Percentiles rank a stretch among this genome's conserved stretches.
phyloP scores from a whole-genome alignment of 1,140 invertebrate species.

The Micrasema minimum region DNA sequence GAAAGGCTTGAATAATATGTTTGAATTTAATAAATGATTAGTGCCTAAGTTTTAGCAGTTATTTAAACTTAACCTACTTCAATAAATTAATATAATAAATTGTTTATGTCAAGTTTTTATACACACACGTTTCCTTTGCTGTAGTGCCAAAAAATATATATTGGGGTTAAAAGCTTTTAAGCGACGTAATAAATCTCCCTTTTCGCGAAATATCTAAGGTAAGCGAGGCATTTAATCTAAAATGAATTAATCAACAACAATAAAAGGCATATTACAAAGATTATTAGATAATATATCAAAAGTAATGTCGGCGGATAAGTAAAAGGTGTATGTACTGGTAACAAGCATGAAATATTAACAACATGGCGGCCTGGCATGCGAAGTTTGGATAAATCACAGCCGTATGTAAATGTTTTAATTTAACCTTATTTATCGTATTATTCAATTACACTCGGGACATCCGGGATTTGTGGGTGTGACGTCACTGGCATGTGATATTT shows the following conservation, averaged over 20 bases:
- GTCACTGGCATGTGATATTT: not conserved
- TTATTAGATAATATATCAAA: conserved; percentile 35
- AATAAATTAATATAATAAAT: too few relatives aligned
- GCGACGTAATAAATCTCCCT: not conserved
- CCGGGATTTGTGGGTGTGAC: conserved; percentile 23
- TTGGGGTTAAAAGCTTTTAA: not conserved
- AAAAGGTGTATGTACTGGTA: conserved; percentile 26
- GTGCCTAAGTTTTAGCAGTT: too few relatives aligned
- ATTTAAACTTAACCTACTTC: too few relatives aligned
- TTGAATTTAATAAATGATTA: too few relatives aligned
- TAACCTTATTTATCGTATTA: conserved; percentile 39
- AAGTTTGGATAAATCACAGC: conserved; percentile 35
- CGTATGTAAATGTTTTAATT: conserved; percentile 46
- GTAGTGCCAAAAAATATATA: not conserved
- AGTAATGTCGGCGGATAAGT: conserved; percentile 35
- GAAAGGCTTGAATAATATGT: too few relatives aligned
- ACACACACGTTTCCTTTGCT: too few relatives aligned
- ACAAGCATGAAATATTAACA: conserved; percentile 35
- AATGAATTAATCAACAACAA: conserved; percentile 29
- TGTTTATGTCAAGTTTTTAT: too few relatives aligned
- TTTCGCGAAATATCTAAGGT: conserved; percentile 22
- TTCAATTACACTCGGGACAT: conserved; percentile 40
- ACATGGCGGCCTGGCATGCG: conserved; percentile 36
- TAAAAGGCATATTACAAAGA: conserved; percentile 26
- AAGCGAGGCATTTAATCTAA: not conserved